phyloP scores from a whole-genome alignment of 2,888 invertebrate species.

The Ephialtes manifestator region DNA sequence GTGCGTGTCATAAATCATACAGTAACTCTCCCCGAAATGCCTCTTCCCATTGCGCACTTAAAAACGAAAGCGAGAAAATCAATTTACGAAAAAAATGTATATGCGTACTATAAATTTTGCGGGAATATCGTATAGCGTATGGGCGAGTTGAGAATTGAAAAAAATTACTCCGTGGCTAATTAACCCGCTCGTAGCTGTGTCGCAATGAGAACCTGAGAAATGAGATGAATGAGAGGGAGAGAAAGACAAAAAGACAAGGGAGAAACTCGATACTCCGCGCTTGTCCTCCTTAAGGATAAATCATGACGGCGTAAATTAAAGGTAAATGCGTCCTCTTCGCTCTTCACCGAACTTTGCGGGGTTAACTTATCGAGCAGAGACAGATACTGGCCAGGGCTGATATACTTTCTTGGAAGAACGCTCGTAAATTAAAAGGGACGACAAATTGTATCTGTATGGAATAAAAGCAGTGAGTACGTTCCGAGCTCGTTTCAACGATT shows the following conservation, averaged over 20 bases:
- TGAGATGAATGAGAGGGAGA: slow-evolving; percentile 37
- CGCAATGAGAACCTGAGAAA: slow-evolving; percentile 55
- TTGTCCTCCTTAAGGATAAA: slow-evolving; percentile 73
- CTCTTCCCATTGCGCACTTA: slow-evolving; percentile 26
- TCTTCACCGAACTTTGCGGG: slow-evolving; percentile 41
- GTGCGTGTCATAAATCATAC: slow-evolving; percentile 70
- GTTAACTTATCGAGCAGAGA: slow-evolving; percentile 77
- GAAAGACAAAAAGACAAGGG: slow-evolving; percentile 62
- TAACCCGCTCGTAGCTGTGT: slow-evolving; percentile 55
- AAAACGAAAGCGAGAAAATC: slow-evolving; percentile 66
- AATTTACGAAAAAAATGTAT: slow-evolving; percentile 52
- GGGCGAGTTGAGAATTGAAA: slow-evolving; percentile 39
- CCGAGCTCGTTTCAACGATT: slow-evolving; percentile 35
- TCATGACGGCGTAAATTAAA: slow-evolving; percentile 80
- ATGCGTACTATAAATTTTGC: slow-evolving; percentile 64
- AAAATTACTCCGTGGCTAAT: slow-evolving; percentile 59
- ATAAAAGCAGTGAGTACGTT: slow-evolving; percentile 49
- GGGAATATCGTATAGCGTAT: slow-evolving; percentile 45
- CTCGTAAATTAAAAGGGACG: slow-evolving; percentile 75
- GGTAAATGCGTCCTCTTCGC: slow-evolving; percentile 69
- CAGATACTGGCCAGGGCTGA: slow-evolving; percentile 40
- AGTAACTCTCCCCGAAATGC: slow-evolving; percentile 62
- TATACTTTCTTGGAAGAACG: slow-evolving; percentile 71
- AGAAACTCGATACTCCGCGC: slow-evolving; percentile 73
- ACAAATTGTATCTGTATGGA: slow-evolving; percentile 77